Conservation (phyloP, 2,113 vertebrate species). For the Pardalotus punctatus region DNA sequence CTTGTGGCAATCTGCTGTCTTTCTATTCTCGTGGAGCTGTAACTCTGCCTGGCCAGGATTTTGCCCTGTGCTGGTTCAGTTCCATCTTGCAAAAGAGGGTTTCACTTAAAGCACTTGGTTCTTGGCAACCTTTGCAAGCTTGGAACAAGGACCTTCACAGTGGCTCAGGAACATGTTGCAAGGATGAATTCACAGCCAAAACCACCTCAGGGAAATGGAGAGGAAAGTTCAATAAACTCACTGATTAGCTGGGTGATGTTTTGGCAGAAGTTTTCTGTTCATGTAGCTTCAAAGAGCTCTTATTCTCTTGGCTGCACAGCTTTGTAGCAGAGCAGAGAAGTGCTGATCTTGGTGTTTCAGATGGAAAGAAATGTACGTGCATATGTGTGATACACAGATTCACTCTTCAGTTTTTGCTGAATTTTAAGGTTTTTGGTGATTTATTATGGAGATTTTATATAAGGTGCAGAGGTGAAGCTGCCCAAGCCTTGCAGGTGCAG, state of each 20-base stretch:
- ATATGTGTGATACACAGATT: background rate
- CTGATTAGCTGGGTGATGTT: background rate
- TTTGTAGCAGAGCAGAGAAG: background rate
- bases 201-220: background rate
- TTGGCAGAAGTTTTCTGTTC: background rate
- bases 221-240: conserved; percentile 1
- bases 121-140: background rate
- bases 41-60: background rate
- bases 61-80: background rate
- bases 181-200: conserved; percentile 31
- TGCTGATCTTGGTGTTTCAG: background rate
- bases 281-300: background rate
- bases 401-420: background rate
- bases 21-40: background rate
- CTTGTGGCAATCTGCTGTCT: background rate
- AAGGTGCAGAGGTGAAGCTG: background rate
- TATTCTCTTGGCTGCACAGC: background rate
- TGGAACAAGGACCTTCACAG: background rate
- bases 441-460: background rate
- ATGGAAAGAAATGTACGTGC: background rate
- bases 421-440: background rate
- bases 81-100: background rate
- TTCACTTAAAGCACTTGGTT: background rate
- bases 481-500: background rate
- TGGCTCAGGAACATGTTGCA: background rate